These are phyloP conservation scores for Sphaerophoria taeniata DNA, from an alignment of 2,888 invertebrate genomes.

Conservation along the genomic window DNA sequence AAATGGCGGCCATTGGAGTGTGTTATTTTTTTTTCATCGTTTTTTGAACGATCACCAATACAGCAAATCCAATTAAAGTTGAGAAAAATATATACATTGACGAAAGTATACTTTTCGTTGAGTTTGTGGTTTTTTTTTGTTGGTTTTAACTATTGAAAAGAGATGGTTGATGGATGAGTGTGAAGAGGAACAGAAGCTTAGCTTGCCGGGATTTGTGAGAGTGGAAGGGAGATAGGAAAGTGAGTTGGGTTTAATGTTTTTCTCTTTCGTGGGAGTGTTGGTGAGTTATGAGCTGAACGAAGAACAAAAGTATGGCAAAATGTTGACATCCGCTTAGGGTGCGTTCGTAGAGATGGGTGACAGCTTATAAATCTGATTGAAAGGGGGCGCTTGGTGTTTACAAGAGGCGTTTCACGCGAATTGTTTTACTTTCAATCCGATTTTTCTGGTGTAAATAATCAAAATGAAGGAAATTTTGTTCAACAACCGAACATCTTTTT, in stretches of 20 bases:
- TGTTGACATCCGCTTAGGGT: constrained; percentile 64
- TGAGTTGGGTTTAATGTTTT: constrained; percentile 1
- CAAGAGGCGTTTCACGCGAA: no score
- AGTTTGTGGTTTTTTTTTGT: constrained; percentile 1
- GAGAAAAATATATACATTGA: constrained; percentile 73
- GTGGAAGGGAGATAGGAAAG: not conserved
- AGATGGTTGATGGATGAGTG: constrained; percentile 34
- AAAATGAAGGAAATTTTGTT: no score
- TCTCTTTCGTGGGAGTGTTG: constrained; percentile 49
- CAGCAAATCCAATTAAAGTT: constrained; percentile 73
- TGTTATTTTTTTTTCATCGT: constrained; percentile 70
- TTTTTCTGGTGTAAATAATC: not conserved
- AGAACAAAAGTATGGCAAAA: constrained; percentile 52
- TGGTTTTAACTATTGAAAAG: constrained; percentile 28
- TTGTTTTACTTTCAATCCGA: not conserved
- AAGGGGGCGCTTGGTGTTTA: not conserved
- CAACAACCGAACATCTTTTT: no score
- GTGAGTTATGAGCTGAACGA: constrained; percentile 45
- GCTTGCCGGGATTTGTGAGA: not conserved
- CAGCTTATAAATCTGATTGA: not conserved
- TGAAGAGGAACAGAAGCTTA: constrained; percentile 16
- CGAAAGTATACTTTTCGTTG: constrained; percentile 58
- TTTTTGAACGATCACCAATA: constrained; percentile 63
- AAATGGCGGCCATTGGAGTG: constrained; percentile 77
- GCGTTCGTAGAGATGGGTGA: constrained; percentile 36